Conservation (phyloP, 2,888 invertebrate species). For the Nematopogon swammerdamellus region DNA sequence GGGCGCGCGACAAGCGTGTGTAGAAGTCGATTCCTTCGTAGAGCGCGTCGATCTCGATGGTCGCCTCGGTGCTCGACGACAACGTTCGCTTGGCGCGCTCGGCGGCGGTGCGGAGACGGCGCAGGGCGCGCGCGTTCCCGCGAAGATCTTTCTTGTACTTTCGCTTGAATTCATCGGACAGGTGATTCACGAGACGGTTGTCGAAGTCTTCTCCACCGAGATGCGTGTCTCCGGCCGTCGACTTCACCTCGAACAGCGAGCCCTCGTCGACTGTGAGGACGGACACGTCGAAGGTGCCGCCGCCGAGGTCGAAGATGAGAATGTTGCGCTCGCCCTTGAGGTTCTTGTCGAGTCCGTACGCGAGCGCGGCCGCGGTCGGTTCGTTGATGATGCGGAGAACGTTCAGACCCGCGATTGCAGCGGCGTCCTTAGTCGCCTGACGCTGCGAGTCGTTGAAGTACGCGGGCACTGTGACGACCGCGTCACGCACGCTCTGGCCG, state of each 20-base stretch:
- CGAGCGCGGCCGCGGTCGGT: constrained; percentile 72
- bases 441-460: constrained; percentile 74
- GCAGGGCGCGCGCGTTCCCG: constrained; percentile 62
- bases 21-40: constrained; percentile 69
- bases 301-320: constrained; percentile 63
- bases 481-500: constrained; percentile 63
- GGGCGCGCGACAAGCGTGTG: constrained; percentile 66
- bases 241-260: constrained; percentile 70
- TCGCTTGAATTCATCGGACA: constrained; percentile 67
- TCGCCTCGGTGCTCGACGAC: constrained; percentile 73
- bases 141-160: constrained; percentile 68
- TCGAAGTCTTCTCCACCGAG: constrained; percentile 72
- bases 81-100: constrained; percentile 75
- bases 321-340: constrained; percentile 62
- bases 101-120: constrained; percentile 71
- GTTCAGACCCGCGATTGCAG: constrained; percentile 70
- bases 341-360: constrained; percentile 69
- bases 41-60: constrained; percentile 72
- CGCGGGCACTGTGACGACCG: constrained; percentile 78
- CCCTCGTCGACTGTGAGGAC: constrained; percentile 79
- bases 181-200: constrained; percentile 63
- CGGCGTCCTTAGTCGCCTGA: constrained; percentile 83
- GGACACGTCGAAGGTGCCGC: constrained; percentile 78
- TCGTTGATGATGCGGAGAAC: constrained; percentile 82
- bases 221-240: constrained; percentile 84